phyloP scores from a whole-genome alignment of 1,140 invertebrate species.

The Anoplophora glabripennis region DNA sequence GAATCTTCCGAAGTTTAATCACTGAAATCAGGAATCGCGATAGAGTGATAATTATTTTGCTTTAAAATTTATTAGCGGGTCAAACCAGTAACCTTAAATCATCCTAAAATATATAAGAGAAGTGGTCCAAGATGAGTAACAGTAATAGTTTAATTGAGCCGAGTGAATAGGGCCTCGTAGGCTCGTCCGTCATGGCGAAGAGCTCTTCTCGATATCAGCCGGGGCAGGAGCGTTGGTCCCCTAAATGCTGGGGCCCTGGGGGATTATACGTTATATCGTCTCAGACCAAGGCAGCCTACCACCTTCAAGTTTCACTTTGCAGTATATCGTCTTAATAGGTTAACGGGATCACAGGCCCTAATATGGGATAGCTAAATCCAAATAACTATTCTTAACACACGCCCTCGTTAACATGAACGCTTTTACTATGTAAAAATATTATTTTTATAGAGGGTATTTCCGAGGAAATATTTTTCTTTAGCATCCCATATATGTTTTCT shows the following conservation, averaged over 20 bases:
- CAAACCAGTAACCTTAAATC: no score
- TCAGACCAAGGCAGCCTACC: conserved; percentile 13
- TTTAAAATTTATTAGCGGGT: no score
- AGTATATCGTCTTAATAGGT: conserved; percentile 27
- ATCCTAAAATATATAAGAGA: no score
- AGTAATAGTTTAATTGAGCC: conserved; percentile 19
- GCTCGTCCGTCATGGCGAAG: conserved; percentile 18
- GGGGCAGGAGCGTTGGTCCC: conserved; percentile 15
- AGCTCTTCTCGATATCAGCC: conserved; percentile 10
- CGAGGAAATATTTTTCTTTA: no score
- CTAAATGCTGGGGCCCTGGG: conserved; percentile 17
- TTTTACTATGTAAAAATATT: no score
- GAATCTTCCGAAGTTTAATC: no score
- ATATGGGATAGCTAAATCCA: not conserved
- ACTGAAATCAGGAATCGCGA: no score
- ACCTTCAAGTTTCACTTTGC: conserved; percentile 27
- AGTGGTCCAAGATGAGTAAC: not conserved
- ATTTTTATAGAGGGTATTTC: no score
- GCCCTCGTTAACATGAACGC: no score
- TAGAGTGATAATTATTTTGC: no score
- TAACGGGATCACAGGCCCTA: not conserved
- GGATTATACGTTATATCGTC: conserved; percentile 29
- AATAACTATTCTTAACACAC: no score
- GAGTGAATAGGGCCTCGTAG: conserved; percentile 14
- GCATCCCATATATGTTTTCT: no score